A percentile compares a stretch with the other conserved stretches of the same genome.
Evolutionary conservation across 2,888 invertebrate species (phyloP).

Genomic region (Bibio marci): DNA sequence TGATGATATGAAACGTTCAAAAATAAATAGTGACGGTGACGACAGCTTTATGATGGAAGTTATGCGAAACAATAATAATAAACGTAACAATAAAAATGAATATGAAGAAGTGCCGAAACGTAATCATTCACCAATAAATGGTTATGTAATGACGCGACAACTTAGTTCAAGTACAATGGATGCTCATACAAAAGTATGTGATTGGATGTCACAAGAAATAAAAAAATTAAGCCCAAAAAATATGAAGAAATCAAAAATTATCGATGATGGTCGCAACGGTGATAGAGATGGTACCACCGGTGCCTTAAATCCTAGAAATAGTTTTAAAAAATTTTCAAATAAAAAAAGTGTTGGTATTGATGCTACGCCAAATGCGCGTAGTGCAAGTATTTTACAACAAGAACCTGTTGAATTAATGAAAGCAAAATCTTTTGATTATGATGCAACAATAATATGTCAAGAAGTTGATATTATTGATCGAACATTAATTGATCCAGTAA

Average conservation of each 20-base stretch:
- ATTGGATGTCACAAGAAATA: slow-evolving; percentile 72
- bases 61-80: slow-evolving; percentile 18
- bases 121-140: slow-evolving; percentile 30
- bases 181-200: slow-evolving; percentile 69
- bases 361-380: slow-evolving; percentile 58
- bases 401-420: slow-evolving; percentile 59
- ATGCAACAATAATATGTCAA: slow-evolving; percentile 26
- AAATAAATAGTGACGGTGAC: slow-evolving; percentile 22
- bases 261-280: slow-evolving; percentile 19
- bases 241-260: slow-evolving; percentile 1
- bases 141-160: slow-evolving; percentile 50
- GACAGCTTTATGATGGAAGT: slow-evolving; percentile 26
- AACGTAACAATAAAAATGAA: slow-evolving; percentile 11
- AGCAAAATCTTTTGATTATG: slow-evolving; percentile 16
- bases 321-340: slow-evolving; percentile 35
- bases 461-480: slow-evolving; percentile 23
- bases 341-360: slow-evolving; percentile 64
- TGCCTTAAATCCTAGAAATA: slow-evolving; percentile 21
- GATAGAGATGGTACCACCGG: too few relatives aligned
- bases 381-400: slow-evolving; percentile 54
- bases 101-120: slow-evolving; percentile 34
- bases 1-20: slow-evolving; percentile 25
- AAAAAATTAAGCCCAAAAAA: slow-evolving; percentile 50
- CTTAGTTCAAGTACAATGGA: slow-evolving; percentile 68
- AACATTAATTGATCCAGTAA: slow-evolving; percentile 1